phyloP scores from a whole-genome alignment of 2,797 vertebrate genomes.

The Chlorospingus semifuscus region DNA sequence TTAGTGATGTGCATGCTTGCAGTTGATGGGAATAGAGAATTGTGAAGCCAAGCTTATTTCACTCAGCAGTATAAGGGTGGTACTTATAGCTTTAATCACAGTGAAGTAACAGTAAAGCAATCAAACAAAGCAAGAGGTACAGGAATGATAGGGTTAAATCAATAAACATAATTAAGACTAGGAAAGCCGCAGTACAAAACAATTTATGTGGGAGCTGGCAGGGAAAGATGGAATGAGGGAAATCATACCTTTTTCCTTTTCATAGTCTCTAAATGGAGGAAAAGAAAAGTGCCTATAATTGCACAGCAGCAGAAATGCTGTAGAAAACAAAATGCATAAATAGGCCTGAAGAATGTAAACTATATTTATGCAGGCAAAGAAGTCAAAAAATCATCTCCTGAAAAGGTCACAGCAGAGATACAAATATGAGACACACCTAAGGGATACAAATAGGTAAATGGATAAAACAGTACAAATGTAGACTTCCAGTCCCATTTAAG shows the following conservation, averaged over 20 bases:
- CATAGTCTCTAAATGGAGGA: neutral
- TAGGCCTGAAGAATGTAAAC: neutral
- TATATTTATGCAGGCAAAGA: neutral
- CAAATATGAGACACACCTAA: neutral
- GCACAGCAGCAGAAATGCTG: neutral
- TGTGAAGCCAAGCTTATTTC: neutral
- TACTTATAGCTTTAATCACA: neutral
- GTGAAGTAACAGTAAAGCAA: neutral
- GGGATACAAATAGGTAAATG: neutral
- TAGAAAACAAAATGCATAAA: neutral
- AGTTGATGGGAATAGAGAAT: neutral
- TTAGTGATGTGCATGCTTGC: neutral
- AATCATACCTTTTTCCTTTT: neutral
- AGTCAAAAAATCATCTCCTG: neutral
- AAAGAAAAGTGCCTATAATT: neutral
- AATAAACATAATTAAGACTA: neutral
- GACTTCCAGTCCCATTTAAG: neutral
- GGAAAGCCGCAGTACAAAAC: neutral
- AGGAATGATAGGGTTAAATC: neutral
- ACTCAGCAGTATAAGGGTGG: neutral
- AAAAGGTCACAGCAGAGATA: neutral
- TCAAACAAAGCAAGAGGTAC: neutral
- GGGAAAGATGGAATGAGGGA: neutral
- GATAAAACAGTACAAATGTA: neutral
- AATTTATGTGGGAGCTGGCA: neutral